Percentiles rank a stretch among this genome's conserved stretches.
Conservation (phyloP, 2,888 invertebrate species). For the Dilophus febrilis region DNA sequence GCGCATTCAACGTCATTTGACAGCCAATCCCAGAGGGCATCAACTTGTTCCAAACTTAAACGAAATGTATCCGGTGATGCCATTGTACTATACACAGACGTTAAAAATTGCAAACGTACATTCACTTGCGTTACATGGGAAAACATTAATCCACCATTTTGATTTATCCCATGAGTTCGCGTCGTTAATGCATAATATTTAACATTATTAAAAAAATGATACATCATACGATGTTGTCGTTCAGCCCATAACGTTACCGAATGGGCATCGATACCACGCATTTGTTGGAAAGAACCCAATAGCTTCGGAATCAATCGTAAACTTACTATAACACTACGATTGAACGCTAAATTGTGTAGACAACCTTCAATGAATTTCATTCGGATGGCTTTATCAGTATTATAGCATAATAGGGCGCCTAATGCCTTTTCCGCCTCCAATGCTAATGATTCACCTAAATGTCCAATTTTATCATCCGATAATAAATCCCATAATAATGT, state of each 20-base stretch:
- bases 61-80: slow-evolving; percentile 82
- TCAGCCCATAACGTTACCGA: slow-evolving; percentile 86
- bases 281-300: slow-evolving; percentile 79
- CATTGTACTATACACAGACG: slow-evolving; percentile 77
- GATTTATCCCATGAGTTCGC: slow-evolving; percentile 17
- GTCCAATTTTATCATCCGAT: slow-evolving; percentile 76
- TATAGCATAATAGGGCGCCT: slow-evolving; percentile 75
- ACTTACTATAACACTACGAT: slow-evolving; percentile 81
- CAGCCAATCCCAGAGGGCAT: slow-evolving; percentile 80
- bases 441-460: slow-evolving; percentile 77
- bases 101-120: slow-evolving; percentile 77
- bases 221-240: slow-evolving; percentile 82
- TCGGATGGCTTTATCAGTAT: slow-evolving; percentile 72
- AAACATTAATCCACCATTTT: slow-evolving; percentile 33
- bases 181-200: slow-evolving; percentile 47
- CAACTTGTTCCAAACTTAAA: slow-evolving; percentile 72
- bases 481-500: slow-evolving; percentile 87
- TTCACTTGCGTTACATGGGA: slow-evolving; percentile 79
- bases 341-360: slow-evolving; percentile 71
- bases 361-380: slow-evolving; percentile 94
- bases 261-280: slow-evolving; percentile 73
- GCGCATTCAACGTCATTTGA: slow-evolving; percentile 72
- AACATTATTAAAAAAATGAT: slow-evolving; percentile 76
- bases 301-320: slow-evolving; percentile 75
- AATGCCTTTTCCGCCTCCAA: slow-evolving; percentile 88